Base-by-base conservation (phyloP, 64 coral and sea anemone genomes). In the Orbicella faveolata region DNA sequence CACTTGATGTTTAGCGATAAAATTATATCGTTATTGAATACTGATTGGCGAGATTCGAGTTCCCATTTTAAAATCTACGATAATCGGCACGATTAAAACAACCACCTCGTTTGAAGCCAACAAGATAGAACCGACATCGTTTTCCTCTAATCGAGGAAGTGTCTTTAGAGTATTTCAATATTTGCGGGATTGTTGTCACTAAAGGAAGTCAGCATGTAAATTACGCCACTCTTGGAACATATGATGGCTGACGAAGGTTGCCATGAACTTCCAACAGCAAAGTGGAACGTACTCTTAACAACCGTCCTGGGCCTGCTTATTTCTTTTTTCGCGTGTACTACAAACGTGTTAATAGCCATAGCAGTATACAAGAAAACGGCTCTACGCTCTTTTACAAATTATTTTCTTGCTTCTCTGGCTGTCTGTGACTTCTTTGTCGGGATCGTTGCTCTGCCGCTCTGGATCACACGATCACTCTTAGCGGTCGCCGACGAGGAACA, bases 381-480 rank as follows among this genome's bases (percentile, higher is more conserved):
- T 20, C 84, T 87, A 17, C 84, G 61, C 21, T 54, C 21, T 23
- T 8, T 87, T 10, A 87, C 84, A 21, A 74, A 87, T 48, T 87
- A 87, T 37, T 87, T 87, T 44, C 21, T 87, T 33, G 84, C 73
- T 36, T 65, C 84, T 16, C 66, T 87, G 8, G 84, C 84, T 33
- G 39, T 87, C 14, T n/a, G 67, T 54, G 67, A 87, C 37, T 74
- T 87, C 41, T 75, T 73, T 54, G 73, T 61, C n/a, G 84, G 84
- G 6, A 33, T 75, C 14, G 33, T 75, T 34, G 84, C 84, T 0
- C 66, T 87, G 2, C 84, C 84, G 7, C 33, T 75, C 2, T 87
- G 67, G 84, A 48, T 87, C 5, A 20, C 66, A 48, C 52, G 84
- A 23, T 74, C 84, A 9, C 44, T 87, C 9, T 11, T 73, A 54